Conservation (phyloP, 2,888 invertebrate species). For the Neuroscelio doddi region DNA sequence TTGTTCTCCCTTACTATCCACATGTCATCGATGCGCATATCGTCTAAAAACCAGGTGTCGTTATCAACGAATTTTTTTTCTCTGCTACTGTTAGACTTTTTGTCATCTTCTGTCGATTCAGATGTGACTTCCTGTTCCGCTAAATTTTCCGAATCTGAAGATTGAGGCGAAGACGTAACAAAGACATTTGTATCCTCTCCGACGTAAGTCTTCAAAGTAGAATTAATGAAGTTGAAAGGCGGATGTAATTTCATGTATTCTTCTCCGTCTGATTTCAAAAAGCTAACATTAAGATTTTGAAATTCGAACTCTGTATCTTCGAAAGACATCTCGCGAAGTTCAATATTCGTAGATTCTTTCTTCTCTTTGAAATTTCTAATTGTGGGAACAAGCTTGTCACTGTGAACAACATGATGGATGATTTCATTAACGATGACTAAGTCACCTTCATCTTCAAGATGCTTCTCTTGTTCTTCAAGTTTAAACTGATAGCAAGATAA, state of each 20-base stretch:
- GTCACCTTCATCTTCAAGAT: slow-evolving; percentile 13
- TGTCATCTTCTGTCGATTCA: slow-evolving; percentile 55
- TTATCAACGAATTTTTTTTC: slow-evolving; percentile 46
- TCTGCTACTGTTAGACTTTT: slow-evolving; percentile 55
- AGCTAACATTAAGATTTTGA: too few relatives aligned
- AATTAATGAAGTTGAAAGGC: too few relatives aligned
- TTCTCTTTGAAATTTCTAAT: slow-evolving; percentile 35
- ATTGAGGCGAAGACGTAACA: slow-evolving; percentile 17
- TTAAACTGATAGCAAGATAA: slow-evolving; percentile 23
- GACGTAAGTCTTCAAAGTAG: too few relatives aligned
- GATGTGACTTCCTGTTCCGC: slow-evolving; percentile 50
- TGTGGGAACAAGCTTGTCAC: slow-evolving; percentile 15
- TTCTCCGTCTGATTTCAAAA: too few relatives aligned
- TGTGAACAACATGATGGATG: slow-evolving; percentile 60
- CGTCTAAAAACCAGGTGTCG: slow-evolving; percentile 24
- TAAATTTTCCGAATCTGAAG: slow-evolving; percentile 44
- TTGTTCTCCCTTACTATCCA: slow-evolving; percentile 32
- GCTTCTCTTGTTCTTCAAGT: slow-evolving; percentile 15
- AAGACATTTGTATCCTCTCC: background rate
- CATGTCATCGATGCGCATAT: slow-evolving; percentile 12
- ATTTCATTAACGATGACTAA: slow-evolving; percentile 58
- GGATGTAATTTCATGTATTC: too few relatives aligned
- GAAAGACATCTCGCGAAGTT: slow-evolving; percentile 26
- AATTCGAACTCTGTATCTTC: too few relatives aligned
- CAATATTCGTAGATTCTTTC: slow-evolving; percentile 51